Base-by-base conservation (phyloP, 2,113 vertebrate genomes). In the Notiomystis cincta region DNA sequence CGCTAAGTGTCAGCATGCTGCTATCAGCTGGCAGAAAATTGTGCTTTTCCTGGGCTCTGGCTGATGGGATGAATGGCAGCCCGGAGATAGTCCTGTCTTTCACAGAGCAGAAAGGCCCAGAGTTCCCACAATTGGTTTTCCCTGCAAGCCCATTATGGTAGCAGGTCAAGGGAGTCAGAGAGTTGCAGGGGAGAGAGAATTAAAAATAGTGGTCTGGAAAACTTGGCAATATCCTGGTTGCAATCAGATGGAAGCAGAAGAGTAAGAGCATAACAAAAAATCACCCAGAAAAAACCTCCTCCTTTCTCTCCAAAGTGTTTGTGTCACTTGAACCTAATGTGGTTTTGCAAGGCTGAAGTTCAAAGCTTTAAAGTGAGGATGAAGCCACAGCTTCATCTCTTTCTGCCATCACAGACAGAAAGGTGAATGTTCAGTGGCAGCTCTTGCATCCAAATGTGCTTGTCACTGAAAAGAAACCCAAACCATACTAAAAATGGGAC, bases 31-130 rank as follows among this genome's bases (percentile, higher is more conserved):
- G 61, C 78, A 88, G 95, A 82, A 96, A 97, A 96, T 95, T 93
- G 94, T 95, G 88, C 96, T 95, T 96, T 73, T 75, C 83, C 89
- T 18, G 93, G 82, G 83, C 53, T 0, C 81, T 56, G 86, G 64
- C 92, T 95, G 90, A 83, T 96, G 95, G 90, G 65, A 73, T 95
- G 95, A 96, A 81, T 93, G 83, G 95, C 96, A 97, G 91, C 58
- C 38, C 0, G 0, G 87, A 96, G 94, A 91, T 89, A 93, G 94
- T 64, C 70, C 91, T 89, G 89, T 92, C 92, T 93, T 95, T 97
- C 95, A 96, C 79, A 77, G 47, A 30, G 75, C 93, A 70, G 65
- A 86, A 85, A 78, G 93, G 86, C 93, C 23, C 2, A 45, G 87
- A 96, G 75, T 86, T 90, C 87, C 70, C 51, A 57, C 86, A 93